phyloP scores from a whole-genome alignment of 1,140 invertebrate species.

The Orius laevigatus region DNA sequence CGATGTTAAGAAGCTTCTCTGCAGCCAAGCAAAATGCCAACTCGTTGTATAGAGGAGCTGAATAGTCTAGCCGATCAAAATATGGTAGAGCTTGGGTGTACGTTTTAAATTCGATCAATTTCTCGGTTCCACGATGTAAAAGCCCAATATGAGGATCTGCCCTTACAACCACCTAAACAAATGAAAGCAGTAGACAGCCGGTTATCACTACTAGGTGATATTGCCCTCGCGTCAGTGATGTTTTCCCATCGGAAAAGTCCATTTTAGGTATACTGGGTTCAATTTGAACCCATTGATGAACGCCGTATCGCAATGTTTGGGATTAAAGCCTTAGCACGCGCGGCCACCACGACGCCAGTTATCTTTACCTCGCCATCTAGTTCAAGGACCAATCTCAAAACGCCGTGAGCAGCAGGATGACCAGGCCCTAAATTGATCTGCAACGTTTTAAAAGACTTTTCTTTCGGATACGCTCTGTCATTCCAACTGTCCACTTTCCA shows the following conservation, averaged over 20 bases:
- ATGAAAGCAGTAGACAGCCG: too few relatives aligned
- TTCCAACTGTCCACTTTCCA: slow-evolving; percentile 21
- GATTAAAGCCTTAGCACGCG: too few relatives aligned
- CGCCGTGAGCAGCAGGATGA: slow-evolving; percentile 74
- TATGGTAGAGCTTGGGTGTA: slow-evolving; percentile 93
- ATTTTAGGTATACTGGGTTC: too few relatives aligned
- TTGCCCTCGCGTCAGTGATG: too few relatives aligned
- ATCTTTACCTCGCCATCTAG: slow-evolving; percentile 51
- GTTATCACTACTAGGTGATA: too few relatives aligned
- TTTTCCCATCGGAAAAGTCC: too few relatives aligned
- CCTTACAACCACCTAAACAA: slow-evolving; percentile 53
- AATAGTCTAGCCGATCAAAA: slow-evolving; percentile 95
- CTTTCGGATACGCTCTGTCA: slow-evolving; percentile 14
- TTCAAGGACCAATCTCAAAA: slow-evolving; percentile 57
- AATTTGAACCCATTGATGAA: too few relatives aligned
- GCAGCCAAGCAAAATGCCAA: slow-evolving; percentile 90
- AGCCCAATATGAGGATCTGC: slow-evolving; percentile 93
- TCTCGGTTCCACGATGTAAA: slow-evolving; percentile 91
- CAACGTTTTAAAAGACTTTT: slow-evolving; percentile 39
- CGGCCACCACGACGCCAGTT: too few relatives aligned
- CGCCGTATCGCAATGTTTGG: too few relatives aligned
- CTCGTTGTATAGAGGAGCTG: slow-evolving; percentile 99
- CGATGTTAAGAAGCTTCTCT: slow-evolving; percentile 91
- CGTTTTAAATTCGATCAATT: slow-evolving; percentile 96
- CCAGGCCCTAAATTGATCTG: slow-evolving; percentile 68